Base-by-base conservation (phyloP, 30 jellyfish, hydroid and myxozoan genomes). In the Nemopilema nomurai region DNA sequence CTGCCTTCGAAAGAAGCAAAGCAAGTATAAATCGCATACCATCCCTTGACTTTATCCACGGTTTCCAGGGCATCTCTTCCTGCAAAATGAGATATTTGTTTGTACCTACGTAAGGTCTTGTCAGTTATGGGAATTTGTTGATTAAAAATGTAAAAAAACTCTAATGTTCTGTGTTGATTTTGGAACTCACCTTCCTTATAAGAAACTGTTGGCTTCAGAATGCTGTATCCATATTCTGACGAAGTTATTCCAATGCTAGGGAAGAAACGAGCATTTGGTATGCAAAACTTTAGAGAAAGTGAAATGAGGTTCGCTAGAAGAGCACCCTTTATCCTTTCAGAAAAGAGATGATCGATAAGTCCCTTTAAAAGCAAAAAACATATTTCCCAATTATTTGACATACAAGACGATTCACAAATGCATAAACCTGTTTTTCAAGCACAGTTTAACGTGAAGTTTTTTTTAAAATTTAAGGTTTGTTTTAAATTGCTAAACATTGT, bases 191-290 rank as follows among this genome's bases (percentile, higher is more conserved):
- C 97, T 79, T 71, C 29, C 67, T 63, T 49, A 18, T 24, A 69
- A 8, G 63, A 76, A 28, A 91, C 80, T 62, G 63, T 67, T 8
- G 97, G 97, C 21, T 85, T 79, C 24, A 29, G 32, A 16, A 91
- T 85, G 70, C 85, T 76, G 90, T 75, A 91, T 49, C 97, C 97
- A 66, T 67, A 91, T 49, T 85, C 85, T 71, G 96, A 90, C 4
- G 97, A 91, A 23, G 97, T 80, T 1, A 91, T 65, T 50, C 97
- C 96, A 79, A 85, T 85, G 79, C 97, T 91, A 72, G 73, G 24
- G 49, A 21, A 18, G 51, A 69, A 17, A 69, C 62, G 20, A 21
- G 23, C 79, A 6, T 69, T 21, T 23, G 29, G n/a, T n/a, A 16
- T 16, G 16, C 18, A 16, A 52, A 52, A 52, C 16, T 52, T 52